Evolutionary conservation across 2,888 invertebrate genomes (phyloP).

Genomic region (Pseudoips prasinana): DNA sequence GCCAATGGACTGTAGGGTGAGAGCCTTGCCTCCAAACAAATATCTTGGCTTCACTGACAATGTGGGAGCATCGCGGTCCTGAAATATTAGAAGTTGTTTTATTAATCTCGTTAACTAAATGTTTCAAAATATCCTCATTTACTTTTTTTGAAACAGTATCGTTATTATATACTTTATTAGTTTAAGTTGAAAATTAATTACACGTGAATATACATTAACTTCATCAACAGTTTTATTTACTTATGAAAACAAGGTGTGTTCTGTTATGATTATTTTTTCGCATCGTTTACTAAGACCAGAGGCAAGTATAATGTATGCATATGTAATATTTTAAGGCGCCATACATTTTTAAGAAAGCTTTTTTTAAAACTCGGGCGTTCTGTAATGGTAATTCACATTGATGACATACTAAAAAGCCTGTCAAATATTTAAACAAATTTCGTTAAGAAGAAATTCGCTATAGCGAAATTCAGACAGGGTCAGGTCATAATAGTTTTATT

Average conservation of each 20-base stretch:
- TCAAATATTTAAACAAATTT: too few relatives aligned
- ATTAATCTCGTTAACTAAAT: constrained; percentile 12
- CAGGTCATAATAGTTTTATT: too few relatives aligned
- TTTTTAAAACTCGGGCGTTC: too few relatives aligned
- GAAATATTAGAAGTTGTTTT: constrained; percentile 55
- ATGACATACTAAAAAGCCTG: too few relatives aligned
- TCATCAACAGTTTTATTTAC: neutral
- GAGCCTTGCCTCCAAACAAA: constrained; percentile 85
- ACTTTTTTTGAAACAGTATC: constrained; percentile 6
- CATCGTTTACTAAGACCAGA: neutral
- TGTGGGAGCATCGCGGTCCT: constrained; percentile 69
- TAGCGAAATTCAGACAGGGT: too few relatives aligned
- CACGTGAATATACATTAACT: constrained; percentile 4
- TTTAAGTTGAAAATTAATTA: constrained; percentile 17
- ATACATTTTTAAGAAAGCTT: too few relatives aligned
- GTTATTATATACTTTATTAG: constrained; percentile 8
- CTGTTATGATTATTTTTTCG: constrained; percentile 53
- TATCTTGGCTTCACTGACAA: constrained; percentile 76
- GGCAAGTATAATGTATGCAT: too few relatives aligned
- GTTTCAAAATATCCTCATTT: constrained; percentile 8
- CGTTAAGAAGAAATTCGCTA: too few relatives aligned
- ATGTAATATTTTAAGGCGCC: too few relatives aligned
- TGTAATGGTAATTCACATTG: too few relatives aligned
- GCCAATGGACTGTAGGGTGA: constrained; percentile 85
- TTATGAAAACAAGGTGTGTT: constrained; percentile 31